A percentile compares a stretch with the other conserved stretches of the same genome.
Conservation (phyloP, 2,113 vertebrate species). For the Aegypius monachus region DNA sequence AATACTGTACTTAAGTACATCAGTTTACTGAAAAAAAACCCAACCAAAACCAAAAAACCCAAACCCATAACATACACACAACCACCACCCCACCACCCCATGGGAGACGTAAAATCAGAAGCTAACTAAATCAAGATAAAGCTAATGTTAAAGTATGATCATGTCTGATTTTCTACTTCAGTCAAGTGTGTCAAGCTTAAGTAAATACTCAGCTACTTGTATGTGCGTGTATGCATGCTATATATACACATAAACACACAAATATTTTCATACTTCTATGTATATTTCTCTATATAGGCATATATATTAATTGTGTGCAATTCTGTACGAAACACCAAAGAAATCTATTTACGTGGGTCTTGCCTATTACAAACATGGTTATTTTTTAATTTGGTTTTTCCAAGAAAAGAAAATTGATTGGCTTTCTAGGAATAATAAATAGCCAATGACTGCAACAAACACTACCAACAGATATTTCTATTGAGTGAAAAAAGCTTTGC, state of each 20-base stretch:
- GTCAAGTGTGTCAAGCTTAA: background rate
- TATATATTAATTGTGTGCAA: background rate
- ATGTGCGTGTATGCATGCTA: background rate
- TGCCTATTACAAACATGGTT: background rate
- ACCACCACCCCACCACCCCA: too few species aligned
- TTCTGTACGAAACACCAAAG: background rate
- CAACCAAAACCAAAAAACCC: background rate
- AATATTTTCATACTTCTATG: slow-evolving; percentile 1
- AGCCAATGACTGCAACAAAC: slow-evolving; percentile 58
- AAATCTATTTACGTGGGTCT: background rate
- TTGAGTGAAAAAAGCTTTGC: slow-evolving; percentile 49
- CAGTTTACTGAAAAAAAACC: background rate
- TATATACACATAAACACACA: background rate
- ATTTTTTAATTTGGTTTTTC: background rate
- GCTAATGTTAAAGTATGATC: slow-evolving; percentile 14
- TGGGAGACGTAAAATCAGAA: slow-evolving; percentile 34
- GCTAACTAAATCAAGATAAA: slow-evolving; percentile 29
- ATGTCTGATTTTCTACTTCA: slow-evolving; percentile 28
- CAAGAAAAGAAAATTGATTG: slow-evolving; percentile 41
- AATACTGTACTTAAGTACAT: background rate
- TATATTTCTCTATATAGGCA: background rate
- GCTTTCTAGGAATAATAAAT: slow-evolving; percentile 51
- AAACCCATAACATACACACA: background rate
- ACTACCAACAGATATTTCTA: slow-evolving; percentile 59
- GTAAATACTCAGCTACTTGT: background rate